Evolutionary conservation across 2,888 invertebrate species (phyloP), one percentile per base, ranked within the genome.

Genomic region (Drepana falcataria): DNA sequence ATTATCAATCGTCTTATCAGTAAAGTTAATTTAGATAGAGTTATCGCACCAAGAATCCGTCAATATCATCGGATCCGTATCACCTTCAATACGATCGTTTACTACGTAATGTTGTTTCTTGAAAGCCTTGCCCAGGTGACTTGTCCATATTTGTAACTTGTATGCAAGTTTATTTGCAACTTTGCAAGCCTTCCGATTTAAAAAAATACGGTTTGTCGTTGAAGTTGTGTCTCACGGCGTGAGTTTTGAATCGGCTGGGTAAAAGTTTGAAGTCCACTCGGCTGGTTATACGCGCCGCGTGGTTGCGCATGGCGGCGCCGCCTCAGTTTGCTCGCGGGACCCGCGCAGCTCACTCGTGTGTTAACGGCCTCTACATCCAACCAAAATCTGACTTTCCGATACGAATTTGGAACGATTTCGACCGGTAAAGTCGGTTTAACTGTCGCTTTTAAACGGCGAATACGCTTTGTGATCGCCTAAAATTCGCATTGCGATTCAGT

Each of bases 261-360:
- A 85, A 85, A 86, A 85, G 87, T 87, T 86, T 86, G 86, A 85
- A 85, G 87, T 85, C 86, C 86, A 84, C 71, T 74, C 69, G 69
- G 71, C 64, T 75, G 79, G 75, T 77, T 77, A 78, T 80, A 77
- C 77, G 83, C 81, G 81, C 71, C 82, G 85, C 77, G 77, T 77
- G 74, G 79, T 79, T 79, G 79, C 75, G 79, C 79, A 73, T 75
- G 71, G 66, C 70, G 75, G 77, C 77, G 67, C 77, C 73, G 60
- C 62, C 70, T 82, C 85, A 89, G 90, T 91, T 83, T 84, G 90
- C 85, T 84, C 70, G 86, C 88, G 89, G 86, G 79, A 77, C 75
- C 81, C 83, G 90, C 87, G 88, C 85, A 79, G 89, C 86, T 81
- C 83, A 81, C 88, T 83, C 87, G 90, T 83, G 81, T 77, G 65